Evolutionary conservation across 35 echinoderm and acorn worm genomes (phyloP).

Genomic region (Apostichopus californicus): DNA sequence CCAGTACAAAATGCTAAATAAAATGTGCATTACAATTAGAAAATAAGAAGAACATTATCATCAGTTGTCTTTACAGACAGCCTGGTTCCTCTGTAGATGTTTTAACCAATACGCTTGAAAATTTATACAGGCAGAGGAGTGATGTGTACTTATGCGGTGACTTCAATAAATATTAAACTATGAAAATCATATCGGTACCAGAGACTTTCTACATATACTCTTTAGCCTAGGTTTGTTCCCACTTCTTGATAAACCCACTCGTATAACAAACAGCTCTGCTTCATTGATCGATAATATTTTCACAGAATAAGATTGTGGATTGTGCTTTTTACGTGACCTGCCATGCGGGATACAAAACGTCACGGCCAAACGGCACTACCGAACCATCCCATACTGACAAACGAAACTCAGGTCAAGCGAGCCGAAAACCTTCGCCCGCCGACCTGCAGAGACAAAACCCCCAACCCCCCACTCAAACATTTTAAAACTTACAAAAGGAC

Average conservation of each 20-base stretch:
- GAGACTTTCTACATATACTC: slow-evolving; percentile 30
- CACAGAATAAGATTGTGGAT: not conserved
- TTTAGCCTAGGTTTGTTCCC: slow-evolving; percentile 26
- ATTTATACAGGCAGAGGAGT: slow-evolving; percentile 1
- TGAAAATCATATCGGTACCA: not conserved
- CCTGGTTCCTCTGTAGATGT: not conserved
- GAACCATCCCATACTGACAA: too few relatives aligned
- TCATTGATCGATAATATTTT: slow-evolving; percentile 21
- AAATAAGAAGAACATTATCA: slow-evolving; percentile 30
- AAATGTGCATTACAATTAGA: slow-evolving; percentile 35
- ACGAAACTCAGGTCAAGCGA: too few relatives aligned
- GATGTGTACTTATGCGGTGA: too few relatives aligned
- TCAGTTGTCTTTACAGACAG: slow-evolving; percentile 21
- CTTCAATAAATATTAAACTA: too few relatives aligned
- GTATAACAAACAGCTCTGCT: slow-evolving; percentile 22
- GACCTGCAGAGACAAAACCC: too few relatives aligned
- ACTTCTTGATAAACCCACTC: slow-evolving; percentile 11
- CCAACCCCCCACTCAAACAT: too few relatives aligned
- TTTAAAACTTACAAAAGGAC: too few relatives aligned
- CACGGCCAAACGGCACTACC: too few relatives aligned
- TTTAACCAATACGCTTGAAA: not conserved
- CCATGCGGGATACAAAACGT: too few relatives aligned
- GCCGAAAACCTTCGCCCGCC: too few relatives aligned
- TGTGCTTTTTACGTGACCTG: not conserved
- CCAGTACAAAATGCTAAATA: slow-evolving; percentile 5